Base-by-base conservation (phyloP, 1,140 invertebrate genomes). In the Meteorus sp. region DNA sequence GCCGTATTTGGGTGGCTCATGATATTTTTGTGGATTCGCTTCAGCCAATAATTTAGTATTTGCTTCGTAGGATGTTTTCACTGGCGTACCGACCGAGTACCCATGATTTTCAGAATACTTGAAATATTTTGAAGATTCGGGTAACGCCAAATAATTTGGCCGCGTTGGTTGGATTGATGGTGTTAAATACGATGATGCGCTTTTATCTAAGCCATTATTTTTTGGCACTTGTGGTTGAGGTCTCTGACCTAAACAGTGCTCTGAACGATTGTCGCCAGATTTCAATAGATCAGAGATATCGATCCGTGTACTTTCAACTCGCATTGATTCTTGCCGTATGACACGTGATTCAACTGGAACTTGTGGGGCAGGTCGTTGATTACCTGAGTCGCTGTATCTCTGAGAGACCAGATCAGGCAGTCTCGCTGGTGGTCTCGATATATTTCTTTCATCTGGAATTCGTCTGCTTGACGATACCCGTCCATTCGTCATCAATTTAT, bases 401-500 rank as follows among this genome's bases (percentile, higher is more conserved):
- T 74, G 67, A 6, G 73, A 68, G n/a, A 25, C 65, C 7, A 72
- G 56, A 62, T 79, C 78, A 0, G 77, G 72, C 20, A 79, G 60
- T 51, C 72, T 67, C 1, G 70, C 69, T 7, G 73, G 69, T 27
- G 68, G 73, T 60, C 66, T 63, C 0, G 63, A 31, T 2, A 41
- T 64, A 37, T 51, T 61, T 56, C 59, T 64, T 1, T 72, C 70
- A 20, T 71, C 76, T 19, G 64, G 55, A 39, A 68, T 63, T 62
- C 69, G 65, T 5, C 79, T 79, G 2, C 76, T 62, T 0, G 77
- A 68, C 2, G 69, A 70, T 1, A 77, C 72, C 58, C 79, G 80
- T 2, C 82, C 83, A 62, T 84, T 84, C 3, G 84, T 66, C 45
- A 80, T 66, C 0, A 82, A 67, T 58, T 82, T 81, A 50, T 82